Percentiles rank a stretch among this genome's conserved stretches.
Conservation (phyloP, 2,888 invertebrate species). For the Silvanus unidentatus region DNA sequence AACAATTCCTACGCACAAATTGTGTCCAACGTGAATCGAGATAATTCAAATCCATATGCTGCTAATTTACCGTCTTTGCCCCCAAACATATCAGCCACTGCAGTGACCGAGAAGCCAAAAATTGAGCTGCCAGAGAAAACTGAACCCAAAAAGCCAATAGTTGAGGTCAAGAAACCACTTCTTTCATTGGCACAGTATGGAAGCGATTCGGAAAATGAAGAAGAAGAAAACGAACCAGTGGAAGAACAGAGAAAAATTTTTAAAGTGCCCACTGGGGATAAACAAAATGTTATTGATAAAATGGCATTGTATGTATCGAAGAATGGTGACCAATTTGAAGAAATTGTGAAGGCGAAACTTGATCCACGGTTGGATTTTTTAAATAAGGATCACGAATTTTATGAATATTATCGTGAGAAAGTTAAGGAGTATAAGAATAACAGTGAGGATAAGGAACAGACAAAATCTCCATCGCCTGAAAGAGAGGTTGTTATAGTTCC, state of each 20-base stretch:
- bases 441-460: constrained; percentile 33
- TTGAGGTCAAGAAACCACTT: constrained; percentile 25
- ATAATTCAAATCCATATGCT: constrained; percentile 34
- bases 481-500: constrained; percentile 23
- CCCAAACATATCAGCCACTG: constrained; percentile 9
- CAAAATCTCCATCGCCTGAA: constrained; percentile 25
- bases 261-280: constrained; percentile 71
- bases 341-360: constrained; percentile 73
- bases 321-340: constrained; percentile 91
- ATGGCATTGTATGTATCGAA: constrained; percentile 95
- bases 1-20: constrained; percentile 43
- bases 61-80: constrained; percentile 25
- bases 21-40: constrained; percentile 41
- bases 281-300: constrained; percentile 86
- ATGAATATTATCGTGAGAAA: constrained; percentile 75
- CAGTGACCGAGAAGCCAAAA: neutral
- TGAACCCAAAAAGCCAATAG: constrained; percentile 23
- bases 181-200: constrained; percentile 31
- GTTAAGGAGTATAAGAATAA: constrained; percentile 48
- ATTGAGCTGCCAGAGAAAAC: constrained; percentile 14
- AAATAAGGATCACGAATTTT: constrained; percentile 66
- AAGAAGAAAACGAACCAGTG: constrained; percentile 20
- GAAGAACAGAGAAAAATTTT: constrained; percentile 14
- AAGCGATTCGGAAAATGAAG: constrained; percentile 35
- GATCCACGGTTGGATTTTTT: constrained; percentile 87